Percentiles rank a stretch among this genome's conserved stretches.
Conservation (phyloP, 2,113 vertebrate species). For the Neofelis nebulosa region DNA sequence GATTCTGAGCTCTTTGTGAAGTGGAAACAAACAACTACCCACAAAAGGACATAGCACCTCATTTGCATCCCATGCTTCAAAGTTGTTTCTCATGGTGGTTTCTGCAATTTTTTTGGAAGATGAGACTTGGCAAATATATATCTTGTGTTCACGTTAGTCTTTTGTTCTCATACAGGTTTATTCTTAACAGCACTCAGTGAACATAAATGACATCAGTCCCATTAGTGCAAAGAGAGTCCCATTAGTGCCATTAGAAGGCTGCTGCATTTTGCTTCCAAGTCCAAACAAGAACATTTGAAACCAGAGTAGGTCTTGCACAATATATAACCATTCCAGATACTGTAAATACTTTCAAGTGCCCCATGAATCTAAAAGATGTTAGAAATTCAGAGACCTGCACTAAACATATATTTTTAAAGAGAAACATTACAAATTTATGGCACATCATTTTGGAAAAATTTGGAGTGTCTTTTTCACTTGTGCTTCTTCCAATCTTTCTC, state of each 20-base stretch:
- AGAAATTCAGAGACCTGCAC: not conserved
- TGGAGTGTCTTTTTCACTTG: not conserved
- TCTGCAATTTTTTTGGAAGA: slow-evolving; percentile 16
- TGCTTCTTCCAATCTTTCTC: not conserved
- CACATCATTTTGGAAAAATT: not conserved
- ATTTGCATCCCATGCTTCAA: not conserved
- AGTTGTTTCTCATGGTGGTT: slow-evolving; percentile 40
- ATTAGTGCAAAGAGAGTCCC: slow-evolving; percentile 12
- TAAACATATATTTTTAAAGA: slow-evolving; percentile 22
- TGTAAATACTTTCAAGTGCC: slow-evolving; percentile 71
- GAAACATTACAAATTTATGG: not conserved
- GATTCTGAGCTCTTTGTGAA: slow-evolving; percentile 51
- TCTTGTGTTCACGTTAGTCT: not conserved
- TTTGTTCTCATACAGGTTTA: slow-evolving; percentile 46
- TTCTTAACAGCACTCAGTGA: slow-evolving; percentile 12
- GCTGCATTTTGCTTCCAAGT: slow-evolving; percentile 68
- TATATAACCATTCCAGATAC: slow-evolving; percentile 69
- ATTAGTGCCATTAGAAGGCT: slow-evolving; percentile 35
- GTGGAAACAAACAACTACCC: not conserved
- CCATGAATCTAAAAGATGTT: slow-evolving; percentile 73
- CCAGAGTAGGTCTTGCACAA: slow-evolving; percentile 73
- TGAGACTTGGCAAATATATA: slow-evolving; percentile 8
- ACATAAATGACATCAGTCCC: slow-evolving; percentile 27
- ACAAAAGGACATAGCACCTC: slow-evolving; percentile 19
- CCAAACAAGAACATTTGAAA: slow-evolving; percentile 78